phyloP scores from a whole-genome alignment of 1,140 invertebrate genomes.

The Drosophila asahinai region DNA sequence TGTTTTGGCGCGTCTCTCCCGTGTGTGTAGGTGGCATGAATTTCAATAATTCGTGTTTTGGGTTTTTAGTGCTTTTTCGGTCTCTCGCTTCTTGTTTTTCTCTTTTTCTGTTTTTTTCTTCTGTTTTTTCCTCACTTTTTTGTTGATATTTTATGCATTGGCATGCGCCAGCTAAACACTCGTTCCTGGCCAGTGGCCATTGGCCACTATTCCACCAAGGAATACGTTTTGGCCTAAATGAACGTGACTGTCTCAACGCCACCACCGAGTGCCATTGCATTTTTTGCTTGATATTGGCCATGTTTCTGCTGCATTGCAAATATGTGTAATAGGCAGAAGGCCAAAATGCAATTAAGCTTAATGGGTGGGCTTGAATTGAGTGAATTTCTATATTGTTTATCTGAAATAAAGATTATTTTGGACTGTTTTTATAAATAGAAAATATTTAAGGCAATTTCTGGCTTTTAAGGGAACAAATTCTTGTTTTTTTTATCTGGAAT shows the following conservation, averaged over 20 bases:
- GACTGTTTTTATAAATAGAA: too few relatives aligned
- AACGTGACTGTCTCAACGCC: slow-evolving; percentile 9
- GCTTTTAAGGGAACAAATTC: too few relatives aligned
- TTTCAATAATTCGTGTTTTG: slow-evolving; percentile 49
- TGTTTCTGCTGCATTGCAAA: neutral
- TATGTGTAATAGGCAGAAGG: neutral
- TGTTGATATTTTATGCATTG: slow-evolving; percentile 19
- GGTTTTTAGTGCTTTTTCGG: slow-evolving; percentile 9
- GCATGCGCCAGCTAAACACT: slow-evolving; percentile 16
- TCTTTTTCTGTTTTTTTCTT: neutral
- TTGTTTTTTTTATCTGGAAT: too few relatives aligned
- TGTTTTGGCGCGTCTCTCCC: slow-evolving; percentile 19
- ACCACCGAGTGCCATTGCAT: slow-evolving; percentile 1
- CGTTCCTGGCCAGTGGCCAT: slow-evolving; percentile 6
- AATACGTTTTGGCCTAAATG: slow-evolving; percentile 10
- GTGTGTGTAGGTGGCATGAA: slow-evolving; percentile 48
- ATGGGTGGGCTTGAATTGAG: too few relatives aligned
- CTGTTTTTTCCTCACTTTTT: slow-evolving; percentile 4
- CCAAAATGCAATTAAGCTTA: neutral
- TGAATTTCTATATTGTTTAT: too few relatives aligned
- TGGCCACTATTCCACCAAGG: neutral
- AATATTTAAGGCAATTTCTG: too few relatives aligned
- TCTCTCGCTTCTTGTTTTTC: neutral
- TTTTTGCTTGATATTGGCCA: slow-evolving; percentile 13
- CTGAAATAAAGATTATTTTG: too few relatives aligned